A percentile compares a stretch with the other conserved stretches of the same genome.
Evolutionary conservation across 2,113 vertebrate species (phyloP).

Genomic region (Amblyornis subalaris): DNA sequence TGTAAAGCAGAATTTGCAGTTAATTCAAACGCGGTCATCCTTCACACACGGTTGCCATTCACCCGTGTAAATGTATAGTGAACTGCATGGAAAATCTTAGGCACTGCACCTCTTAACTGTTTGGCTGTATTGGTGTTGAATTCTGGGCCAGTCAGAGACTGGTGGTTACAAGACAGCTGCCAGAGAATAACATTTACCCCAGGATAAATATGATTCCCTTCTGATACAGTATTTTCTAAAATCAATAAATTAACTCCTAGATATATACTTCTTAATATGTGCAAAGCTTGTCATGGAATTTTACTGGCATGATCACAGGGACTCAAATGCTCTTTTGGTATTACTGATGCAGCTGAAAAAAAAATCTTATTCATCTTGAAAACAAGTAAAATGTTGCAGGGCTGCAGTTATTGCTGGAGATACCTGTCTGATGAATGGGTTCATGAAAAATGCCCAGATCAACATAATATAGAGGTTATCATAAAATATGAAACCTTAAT

Average conservation of each 20-base stretch:
- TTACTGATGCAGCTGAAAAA: neutral
- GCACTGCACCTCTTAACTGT: rapidly evolving
- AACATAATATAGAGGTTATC: slow-evolving; percentile 30
- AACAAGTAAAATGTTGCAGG: neutral
- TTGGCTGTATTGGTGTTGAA: neutral
- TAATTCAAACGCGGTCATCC: neutral
- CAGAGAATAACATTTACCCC: neutral
- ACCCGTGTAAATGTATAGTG: neutral
- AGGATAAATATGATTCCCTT: neutral
- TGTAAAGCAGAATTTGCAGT: neutral
- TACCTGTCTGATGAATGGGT: neutral
- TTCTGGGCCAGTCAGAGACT: neutral
- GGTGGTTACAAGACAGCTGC: neutral
- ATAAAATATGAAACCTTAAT: slow-evolving; percentile 46
- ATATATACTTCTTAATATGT: neutral
- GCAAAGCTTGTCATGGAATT: neutral
- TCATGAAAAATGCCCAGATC: slow-evolving; percentile 38
- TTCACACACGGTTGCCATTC: neutral
- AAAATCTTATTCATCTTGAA: neutral
- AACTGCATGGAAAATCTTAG: neutral
- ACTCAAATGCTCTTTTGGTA: neutral
- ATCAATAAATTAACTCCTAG: neutral
- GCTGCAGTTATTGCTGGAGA: neutral
- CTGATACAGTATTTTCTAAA: neutral
- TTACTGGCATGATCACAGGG: neutral